phyloP scores from a whole-genome alignment of 92 coral and sea anemone species.

The Heliopora coerulea region DNA sequence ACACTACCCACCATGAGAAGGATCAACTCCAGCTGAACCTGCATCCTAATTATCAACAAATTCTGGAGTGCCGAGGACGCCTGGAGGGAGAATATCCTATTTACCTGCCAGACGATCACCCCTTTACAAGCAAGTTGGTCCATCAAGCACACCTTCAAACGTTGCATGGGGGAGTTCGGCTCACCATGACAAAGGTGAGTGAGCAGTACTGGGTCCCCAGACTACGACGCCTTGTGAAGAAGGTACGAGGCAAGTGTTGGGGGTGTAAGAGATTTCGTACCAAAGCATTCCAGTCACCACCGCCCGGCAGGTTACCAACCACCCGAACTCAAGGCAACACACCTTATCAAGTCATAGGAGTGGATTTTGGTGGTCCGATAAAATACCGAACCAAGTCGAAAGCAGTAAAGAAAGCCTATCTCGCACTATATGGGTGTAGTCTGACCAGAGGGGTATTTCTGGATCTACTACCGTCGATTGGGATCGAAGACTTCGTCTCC shows the following conservation, averaged over 20 bases:
- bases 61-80: conserved; percentile 38
- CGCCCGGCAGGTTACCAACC: conserved; percentile 19
- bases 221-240: conserved; percentile 13
- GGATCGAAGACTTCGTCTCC: neutral
- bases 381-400: neutral
- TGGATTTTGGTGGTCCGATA: conserved; percentile 26
- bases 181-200: conserved; percentile 19
- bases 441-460: conserved; percentile 16
- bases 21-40: conserved; percentile 33
- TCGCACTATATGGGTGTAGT: conserved; percentile 16
- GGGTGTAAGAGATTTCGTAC: neutral
- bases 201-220: conserved; percentile 14
- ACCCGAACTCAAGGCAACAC: conserved; percentile 18
- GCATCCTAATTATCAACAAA: neutral
- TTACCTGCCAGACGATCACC: conserved; percentile 36
- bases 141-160: conserved; percentile 17
- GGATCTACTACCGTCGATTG: conserved; percentile 5
- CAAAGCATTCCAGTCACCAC: conserved; percentile 27
- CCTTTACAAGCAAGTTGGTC: conserved; percentile 12
- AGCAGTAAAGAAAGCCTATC: conserved; percentile 8
- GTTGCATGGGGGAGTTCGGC: conserved; percentile 26
- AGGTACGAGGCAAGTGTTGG: conserved; percentile 17
- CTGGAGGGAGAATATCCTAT: conserved; percentile 48
- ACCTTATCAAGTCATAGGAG: conserved; percentile 12
- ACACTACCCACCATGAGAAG: conserved; percentile 4